Conservation (phyloP, 2,888 invertebrate genomes). For the Andrena hattorfiana region DNA sequence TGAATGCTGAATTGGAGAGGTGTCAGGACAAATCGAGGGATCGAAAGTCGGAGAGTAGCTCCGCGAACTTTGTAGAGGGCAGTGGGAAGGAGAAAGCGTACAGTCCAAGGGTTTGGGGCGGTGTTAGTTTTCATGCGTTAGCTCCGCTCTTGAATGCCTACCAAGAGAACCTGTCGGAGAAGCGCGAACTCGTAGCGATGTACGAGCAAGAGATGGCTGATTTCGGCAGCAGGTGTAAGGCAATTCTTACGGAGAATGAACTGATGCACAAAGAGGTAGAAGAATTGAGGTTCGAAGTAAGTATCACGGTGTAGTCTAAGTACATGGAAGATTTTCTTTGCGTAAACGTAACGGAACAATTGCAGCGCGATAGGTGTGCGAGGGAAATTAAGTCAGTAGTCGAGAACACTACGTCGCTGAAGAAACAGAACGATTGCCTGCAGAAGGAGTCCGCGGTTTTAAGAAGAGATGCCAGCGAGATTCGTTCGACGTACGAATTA, state of each 20-base stretch:
- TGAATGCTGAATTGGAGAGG: conserved; percentile 91
- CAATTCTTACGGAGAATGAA: conserved; percentile 90
- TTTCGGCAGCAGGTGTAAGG: conserved; percentile 90
- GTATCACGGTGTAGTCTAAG: neutral
- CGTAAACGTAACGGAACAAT: conserved; percentile 45
- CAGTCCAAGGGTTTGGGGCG: conserved; percentile 85
- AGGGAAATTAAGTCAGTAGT: conserved; percentile 80
- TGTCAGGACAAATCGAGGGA: conserved; percentile 90
- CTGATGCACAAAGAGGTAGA: conserved; percentile 86
- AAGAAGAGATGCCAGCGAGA: conserved; percentile 91
- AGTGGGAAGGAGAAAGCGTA: neutral
- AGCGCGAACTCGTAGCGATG: conserved; percentile 89
- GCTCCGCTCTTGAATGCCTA: conserved; percentile 92
- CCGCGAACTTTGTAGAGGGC: neutral
- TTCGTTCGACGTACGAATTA: conserved; percentile 90
- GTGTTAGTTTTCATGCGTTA: conserved; percentile 88
- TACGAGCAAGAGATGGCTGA: conserved; percentile 90
- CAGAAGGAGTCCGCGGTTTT: conserved; percentile 89
- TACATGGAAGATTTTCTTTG: neutral
- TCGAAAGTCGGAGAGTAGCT: conserved; percentile 55
- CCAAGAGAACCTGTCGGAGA: conserved; percentile 91
- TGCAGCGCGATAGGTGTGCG: conserved; percentile 78
- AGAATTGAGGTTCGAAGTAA: conserved; percentile 84
- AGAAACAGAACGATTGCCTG: conserved; percentile 85
- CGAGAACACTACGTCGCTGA: conserved; percentile 79